These are phyloP conservation scores for Fregata magnificens DNA, from an alignment of 2,113 vertebrate genomes.

Conservation along the genomic window DNA sequence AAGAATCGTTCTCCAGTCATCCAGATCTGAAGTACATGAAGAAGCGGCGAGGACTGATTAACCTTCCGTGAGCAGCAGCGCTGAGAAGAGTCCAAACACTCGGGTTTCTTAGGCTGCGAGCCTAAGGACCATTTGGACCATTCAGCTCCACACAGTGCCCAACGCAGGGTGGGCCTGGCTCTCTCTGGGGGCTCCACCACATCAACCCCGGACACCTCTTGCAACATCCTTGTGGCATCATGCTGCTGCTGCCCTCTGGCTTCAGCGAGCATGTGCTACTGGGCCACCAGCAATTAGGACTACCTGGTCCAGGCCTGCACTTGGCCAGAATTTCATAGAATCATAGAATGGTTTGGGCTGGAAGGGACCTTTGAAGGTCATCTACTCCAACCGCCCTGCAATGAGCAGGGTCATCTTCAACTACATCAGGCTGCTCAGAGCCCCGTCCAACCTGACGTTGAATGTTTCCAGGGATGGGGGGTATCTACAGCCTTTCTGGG, in stretches of 20 bases:
- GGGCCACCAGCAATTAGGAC: neutral
- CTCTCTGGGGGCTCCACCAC: neutral
- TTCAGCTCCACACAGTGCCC: neutral
- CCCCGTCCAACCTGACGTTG: fast-evolving
- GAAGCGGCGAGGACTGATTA: neutral
- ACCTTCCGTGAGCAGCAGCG: neutral
- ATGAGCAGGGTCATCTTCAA: neutral
- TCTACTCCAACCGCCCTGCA: too few relatives aligned
- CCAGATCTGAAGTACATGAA: neutral
- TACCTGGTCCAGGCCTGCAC: neutral
- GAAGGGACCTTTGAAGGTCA: neutral
- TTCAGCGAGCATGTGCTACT: neutral
- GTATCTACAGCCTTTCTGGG: neutral
- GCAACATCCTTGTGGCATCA: neutral
- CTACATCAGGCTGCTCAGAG: neutral
- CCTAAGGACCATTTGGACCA: neutral
- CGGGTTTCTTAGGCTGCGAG: neutral
- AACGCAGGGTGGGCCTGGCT: fast-evolving
- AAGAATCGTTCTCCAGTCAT: fast-evolving
- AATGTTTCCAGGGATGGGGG: neutral
- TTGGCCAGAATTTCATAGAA: neutral
- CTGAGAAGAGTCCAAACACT: neutral
- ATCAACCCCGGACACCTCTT: neutral
- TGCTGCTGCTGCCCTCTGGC: neutral
- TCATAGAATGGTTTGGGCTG: neutral